Conservation (phyloP, 35 echinoderm and acorn worm genomes). For the Acanthaster planci region DNA sequence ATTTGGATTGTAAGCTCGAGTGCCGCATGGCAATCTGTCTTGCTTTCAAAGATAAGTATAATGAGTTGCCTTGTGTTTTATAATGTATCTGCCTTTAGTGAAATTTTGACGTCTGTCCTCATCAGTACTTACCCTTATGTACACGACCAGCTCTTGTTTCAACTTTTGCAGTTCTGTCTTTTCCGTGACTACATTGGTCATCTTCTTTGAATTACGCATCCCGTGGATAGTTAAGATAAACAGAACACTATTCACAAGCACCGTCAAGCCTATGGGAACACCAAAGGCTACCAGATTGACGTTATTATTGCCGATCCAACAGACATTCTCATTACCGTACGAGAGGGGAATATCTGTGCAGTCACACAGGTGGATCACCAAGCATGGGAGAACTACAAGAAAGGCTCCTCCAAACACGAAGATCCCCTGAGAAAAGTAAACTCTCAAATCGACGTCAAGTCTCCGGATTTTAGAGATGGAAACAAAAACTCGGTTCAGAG, state of each 20-base stretch:
- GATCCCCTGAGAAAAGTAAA: background rate
- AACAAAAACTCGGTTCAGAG: background rate
- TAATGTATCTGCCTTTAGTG: too few relatives aligned
- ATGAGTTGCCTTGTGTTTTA: too few relatives aligned
- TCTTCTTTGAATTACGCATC: constrained; percentile 29
- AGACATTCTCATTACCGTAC: constrained; percentile 22
- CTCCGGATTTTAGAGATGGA: background rate
- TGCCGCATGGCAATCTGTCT: too few relatives aligned
- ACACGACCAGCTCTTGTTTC: constrained; percentile 33
- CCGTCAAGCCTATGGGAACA: constrained; percentile 7
- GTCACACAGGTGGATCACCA: constrained; percentile 22
- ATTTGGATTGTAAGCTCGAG: too few relatives aligned
- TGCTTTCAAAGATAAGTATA: too few relatives aligned
- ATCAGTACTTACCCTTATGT: constrained; percentile 42
- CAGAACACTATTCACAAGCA: constrained; percentile 31
- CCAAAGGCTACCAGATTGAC: constrained; percentile 27
- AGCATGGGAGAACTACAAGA: constrained; percentile 1
- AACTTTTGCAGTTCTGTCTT: background rate
- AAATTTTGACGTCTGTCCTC: too few relatives aligned
- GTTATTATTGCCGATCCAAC: constrained; percentile 33
- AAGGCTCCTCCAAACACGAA: background rate
- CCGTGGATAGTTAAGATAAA: constrained; percentile 17
- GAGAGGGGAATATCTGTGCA: constrained; percentile 13
- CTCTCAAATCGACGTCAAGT: background rate
- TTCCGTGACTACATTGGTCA: background rate